Percentiles rank a stretch among this genome's conserved stretches.
Conservation (phyloP, 2,113 vertebrate genomes). For the Elaphurus davidianus region DNA sequence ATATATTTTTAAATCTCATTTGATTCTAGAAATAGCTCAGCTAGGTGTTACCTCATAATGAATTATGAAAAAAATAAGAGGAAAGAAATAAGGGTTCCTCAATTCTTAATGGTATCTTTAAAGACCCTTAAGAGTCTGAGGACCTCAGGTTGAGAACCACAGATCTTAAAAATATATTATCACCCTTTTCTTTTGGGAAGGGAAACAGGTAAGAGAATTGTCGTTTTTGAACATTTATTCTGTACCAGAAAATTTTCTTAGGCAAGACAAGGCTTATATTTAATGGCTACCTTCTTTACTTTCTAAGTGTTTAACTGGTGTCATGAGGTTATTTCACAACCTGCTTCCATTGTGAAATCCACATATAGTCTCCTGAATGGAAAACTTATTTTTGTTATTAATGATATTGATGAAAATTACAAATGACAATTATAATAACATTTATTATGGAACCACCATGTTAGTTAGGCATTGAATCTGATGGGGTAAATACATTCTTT, state of each 20-base stretch:
- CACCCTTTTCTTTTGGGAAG: conserved; percentile 11
- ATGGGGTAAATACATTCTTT: neutral
- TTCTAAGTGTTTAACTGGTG: neutral
- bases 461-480: neutral
- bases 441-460: neutral
- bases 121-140: neutral
- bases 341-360: neutral
- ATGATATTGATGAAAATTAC: neutral
- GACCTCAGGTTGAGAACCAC: conserved; percentile 1
- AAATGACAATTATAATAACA: neutral
- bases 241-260: neutral
- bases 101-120: conserved; percentile 19
- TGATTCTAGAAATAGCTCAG: conserved; percentile 10
- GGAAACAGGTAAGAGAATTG: neutral
- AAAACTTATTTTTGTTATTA: neutral
- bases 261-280: conserved; percentile 10
- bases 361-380: neutral
- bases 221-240: neutral
- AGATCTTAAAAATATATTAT: neutral
- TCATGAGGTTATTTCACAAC: neutral
- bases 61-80: neutral
- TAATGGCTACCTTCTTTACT: conserved; percentile 9
- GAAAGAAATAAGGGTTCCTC: neutral
- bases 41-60: conserved; percentile 33
- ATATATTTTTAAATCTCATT: neutral